Conservation (phyloP, 2,888 invertebrate species). For the Parnassius mnemosyne region DNA sequence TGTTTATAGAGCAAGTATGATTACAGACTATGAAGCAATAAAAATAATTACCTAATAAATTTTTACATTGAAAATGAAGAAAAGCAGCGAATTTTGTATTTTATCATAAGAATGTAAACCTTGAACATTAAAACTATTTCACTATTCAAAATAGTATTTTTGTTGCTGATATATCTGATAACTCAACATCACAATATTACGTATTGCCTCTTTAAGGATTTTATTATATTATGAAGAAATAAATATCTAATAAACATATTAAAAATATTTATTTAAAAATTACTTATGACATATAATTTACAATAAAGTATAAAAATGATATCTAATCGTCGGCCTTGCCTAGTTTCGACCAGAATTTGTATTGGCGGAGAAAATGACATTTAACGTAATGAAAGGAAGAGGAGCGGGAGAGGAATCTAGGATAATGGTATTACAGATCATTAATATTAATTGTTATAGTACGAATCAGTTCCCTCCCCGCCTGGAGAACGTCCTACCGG, state of each 20-base stretch:
- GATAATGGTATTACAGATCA: constrained; percentile 17
- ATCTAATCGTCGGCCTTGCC: constrained; percentile 46
- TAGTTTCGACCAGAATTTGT: constrained; percentile 36
- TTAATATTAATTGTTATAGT: constrained; percentile 6
- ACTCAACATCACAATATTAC: no score
- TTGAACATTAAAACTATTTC: no score
- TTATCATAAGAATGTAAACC: no score
- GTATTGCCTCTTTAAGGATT: no score
- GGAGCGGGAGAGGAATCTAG: constrained; percentile 27
- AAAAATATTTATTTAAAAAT: constrained; percentile 43
- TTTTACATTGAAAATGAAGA: no score
- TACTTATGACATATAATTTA: constrained; percentile 74
- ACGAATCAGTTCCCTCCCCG: constrained; percentile 55
- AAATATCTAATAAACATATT: constrained; percentile 9
- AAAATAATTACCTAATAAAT: no score
- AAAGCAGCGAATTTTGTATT: no score
- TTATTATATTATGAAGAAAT: neutral
- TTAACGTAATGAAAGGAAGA: constrained; percentile 3
- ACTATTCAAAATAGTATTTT: no score
- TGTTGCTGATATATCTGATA: no score
- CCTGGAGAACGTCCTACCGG: constrained; percentile 52
- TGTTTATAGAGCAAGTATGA: no score
- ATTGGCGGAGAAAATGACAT: constrained; percentile 28
- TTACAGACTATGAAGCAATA: no score
- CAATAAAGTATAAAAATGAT: constrained; percentile 58